A percentile compares a stretch with the other conserved stretches of the same genome.
Conservation (phyloP, 2,797 vertebrate species). For the Melopsittacus undulatus region DNA sequence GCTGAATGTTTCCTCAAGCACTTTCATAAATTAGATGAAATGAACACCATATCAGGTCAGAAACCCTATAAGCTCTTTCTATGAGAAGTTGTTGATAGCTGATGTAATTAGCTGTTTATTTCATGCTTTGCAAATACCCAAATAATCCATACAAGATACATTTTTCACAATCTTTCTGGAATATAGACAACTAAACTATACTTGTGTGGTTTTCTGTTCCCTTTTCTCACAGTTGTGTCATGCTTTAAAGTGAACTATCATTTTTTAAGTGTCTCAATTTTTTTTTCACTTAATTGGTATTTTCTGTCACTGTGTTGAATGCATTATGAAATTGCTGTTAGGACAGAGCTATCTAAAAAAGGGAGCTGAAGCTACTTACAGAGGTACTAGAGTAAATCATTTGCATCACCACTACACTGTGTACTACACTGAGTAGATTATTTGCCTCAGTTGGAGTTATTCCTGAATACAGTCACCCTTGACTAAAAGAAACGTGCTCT, state of each 20-base stretch:
- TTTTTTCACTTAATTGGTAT: not conserved
- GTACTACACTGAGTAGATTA: not conserved
- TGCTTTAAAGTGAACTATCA: not conserved
- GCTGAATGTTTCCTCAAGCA: constrained; percentile 70
- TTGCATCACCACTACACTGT: not conserved
- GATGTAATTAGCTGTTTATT: constrained; percentile 41
- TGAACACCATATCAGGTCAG: constrained; percentile 69
- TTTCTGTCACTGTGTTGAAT: not conserved
- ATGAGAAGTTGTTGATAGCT: constrained; percentile 14
- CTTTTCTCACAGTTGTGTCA: not conserved
- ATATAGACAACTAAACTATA: not conserved
- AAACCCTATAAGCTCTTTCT: constrained; percentile 33
- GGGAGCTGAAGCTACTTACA: not conserved
- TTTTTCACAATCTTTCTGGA: not conserved
- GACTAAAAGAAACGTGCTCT: not conserved
- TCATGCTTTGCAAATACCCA: constrained; percentile 3
- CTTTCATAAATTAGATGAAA: constrained; percentile 72
- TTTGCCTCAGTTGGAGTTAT: not conserved
- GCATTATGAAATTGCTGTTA: not conserved
- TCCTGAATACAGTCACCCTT: not conserved
- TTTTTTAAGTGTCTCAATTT: not conserved
- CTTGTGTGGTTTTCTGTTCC: not conserved
- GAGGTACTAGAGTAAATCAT: not conserved
- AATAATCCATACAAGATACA: constrained; percentile 5
- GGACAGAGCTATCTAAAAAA: not conserved